A percentile compares a stretch with the other conserved stretches of the same genome.
These are phyloP conservation scores for Penaeus monodon DNA, from an alignment of 2,888 invertebrate genomes.

Conservation along the genomic window DNA sequence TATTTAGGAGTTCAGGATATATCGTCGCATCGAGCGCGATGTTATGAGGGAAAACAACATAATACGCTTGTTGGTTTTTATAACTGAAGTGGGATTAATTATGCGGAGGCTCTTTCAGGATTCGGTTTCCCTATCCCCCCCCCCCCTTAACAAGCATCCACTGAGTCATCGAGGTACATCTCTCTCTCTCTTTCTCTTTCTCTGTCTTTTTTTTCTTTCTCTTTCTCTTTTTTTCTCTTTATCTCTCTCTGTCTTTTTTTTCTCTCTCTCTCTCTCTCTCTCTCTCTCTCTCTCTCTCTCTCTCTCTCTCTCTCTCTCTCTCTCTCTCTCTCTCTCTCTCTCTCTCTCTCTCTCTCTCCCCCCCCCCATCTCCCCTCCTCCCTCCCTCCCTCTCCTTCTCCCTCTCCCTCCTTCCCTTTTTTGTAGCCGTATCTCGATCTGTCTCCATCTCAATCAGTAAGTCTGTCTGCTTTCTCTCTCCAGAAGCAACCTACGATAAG, in stretches of 20 bases:
- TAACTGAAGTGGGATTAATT: no score
- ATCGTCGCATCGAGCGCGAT: no score
- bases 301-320: not conserved
- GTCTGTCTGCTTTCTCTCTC: no score
- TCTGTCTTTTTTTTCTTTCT: not conserved
- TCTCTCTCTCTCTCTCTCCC: not conserved
- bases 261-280: not conserved
- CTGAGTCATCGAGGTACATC: not conserved
- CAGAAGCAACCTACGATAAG: no score
- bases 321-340: not conserved
- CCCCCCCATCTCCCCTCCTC: not conserved
- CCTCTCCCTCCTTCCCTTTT: constrained; percentile 2
- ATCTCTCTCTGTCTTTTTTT: not conserved
- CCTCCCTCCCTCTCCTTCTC: not conserved
- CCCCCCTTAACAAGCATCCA: not conserved
- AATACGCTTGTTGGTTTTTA: no score
- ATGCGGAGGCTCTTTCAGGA: no score
- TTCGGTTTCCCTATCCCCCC: not conserved
- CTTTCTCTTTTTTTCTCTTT: not conserved
- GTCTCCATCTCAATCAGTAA: not conserved
- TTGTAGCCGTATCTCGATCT: no score
- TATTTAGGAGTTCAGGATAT: no score
- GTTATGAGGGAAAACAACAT: no score
- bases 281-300: constrained; percentile 11
- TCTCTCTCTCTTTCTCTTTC: not conserved